A percentile compares a stretch with the other conserved stretches of the same genome.
phyloP scores from a whole-genome alignment of 2,797 vertebrate species.

The Sebastes cheni region DNA sequence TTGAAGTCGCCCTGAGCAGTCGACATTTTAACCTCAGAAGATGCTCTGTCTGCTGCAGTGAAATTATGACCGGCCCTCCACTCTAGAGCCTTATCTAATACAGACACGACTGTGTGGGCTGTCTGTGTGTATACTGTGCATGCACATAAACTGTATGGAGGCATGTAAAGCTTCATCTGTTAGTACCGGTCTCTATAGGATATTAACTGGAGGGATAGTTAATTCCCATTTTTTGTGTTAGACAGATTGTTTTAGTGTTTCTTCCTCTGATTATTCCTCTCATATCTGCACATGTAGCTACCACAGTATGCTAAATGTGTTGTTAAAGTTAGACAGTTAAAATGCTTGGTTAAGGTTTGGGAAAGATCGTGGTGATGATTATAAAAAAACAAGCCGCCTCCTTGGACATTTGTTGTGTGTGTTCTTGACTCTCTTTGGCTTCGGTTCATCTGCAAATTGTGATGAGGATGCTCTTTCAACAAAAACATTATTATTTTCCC shows the following conservation, averaged over 20 bases:
- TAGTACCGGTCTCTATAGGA: background rate
- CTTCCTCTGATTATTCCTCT: background rate
- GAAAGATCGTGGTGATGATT: too few relatives aligned
- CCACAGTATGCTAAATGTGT: too few relatives aligned
- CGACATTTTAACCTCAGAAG: conserved; percentile 52
- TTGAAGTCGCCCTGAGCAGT: conserved; percentile 39
- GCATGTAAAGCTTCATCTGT: background rate
- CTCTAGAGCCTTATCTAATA: conserved; percentile 7
- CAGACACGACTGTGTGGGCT: background rate
- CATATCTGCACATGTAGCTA: background rate
- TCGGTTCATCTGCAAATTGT: too few relatives aligned
- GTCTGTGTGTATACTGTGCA: background rate
- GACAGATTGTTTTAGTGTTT: background rate
- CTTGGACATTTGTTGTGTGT: too few relatives aligned
- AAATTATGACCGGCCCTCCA: conserved; percentile 20
- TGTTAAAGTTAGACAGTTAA: too few relatives aligned
- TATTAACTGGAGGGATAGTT: background rate
- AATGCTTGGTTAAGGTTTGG: too few relatives aligned
- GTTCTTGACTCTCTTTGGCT: too few relatives aligned
- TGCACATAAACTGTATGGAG: background rate
- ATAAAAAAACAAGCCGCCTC: too few relatives aligned
- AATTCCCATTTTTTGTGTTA: background rate
- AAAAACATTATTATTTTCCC: too few relatives aligned
- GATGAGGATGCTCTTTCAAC: too few relatives aligned
- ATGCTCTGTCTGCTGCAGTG: conserved; percentile 26